These are phyloP conservation scores for Dendrocincla fuliginosa DNA, from an alignment of 2,797 vertebrate genomes.

Conservation along the genomic window DNA sequence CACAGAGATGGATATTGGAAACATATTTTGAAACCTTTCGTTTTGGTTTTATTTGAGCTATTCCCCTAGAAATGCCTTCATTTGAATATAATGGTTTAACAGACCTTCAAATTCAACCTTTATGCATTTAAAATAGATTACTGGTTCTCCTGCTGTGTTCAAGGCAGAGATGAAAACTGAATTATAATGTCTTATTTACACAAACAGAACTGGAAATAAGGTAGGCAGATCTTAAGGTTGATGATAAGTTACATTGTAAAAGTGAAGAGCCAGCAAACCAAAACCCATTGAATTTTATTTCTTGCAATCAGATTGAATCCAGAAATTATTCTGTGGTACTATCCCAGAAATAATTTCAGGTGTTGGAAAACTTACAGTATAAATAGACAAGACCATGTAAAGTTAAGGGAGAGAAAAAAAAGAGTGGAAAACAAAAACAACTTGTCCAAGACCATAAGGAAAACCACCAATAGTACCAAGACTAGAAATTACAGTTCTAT, in stretches of 20 bases:
- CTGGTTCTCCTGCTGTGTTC: background rate
- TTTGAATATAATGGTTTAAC: conserved; percentile 43
- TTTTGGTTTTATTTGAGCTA: conserved; percentile 40
- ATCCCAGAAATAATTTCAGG: conserved; percentile 21
- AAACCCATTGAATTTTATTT: conserved; percentile 16
- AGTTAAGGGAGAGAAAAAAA: background rate
- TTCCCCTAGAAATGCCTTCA: conserved; percentile 25
- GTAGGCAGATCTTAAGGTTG: background rate
- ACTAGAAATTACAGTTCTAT: background rate
- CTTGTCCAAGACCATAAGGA: background rate
- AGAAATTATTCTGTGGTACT: background rate
- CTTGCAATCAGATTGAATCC: background rate
- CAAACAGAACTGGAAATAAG: background rate
- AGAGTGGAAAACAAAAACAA: background rate
- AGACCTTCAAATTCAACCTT: conserved; percentile 10
- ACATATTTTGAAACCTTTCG: conserved; percentile 39
- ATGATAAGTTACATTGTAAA: conserved; percentile 38
- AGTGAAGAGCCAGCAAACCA: background rate
- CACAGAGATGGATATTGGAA: conserved; percentile 41
- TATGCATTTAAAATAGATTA: background rate
- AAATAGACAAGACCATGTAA: background rate
- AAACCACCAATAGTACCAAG: background rate
- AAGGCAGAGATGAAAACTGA: background rate
- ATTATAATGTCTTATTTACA: background rate
- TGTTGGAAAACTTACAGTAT: background rate